phyloP scores from a whole-genome alignment of 2,113 vertebrate species.

The Psittacus erithacus region DNA sequence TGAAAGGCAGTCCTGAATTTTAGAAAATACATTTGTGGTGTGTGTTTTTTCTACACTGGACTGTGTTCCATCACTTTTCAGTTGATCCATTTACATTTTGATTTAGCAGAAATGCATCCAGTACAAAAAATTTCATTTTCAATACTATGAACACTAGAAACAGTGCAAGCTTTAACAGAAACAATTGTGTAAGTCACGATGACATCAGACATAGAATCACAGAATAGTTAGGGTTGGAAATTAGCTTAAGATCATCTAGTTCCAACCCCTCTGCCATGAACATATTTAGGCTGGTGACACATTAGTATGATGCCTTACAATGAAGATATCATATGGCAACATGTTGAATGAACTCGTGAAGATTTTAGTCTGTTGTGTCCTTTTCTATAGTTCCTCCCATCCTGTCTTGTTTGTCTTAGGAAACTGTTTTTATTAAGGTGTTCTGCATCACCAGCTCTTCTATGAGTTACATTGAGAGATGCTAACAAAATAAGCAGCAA shows the following conservation, averaged over 20 bases:
- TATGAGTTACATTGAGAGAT: background rate
- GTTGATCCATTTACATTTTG: background rate
- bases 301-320: background rate
- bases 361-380: background rate
- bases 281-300: background rate
- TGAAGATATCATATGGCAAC: background rate
- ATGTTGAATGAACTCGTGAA: background rate
- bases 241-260: background rate
- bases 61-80: background rate
- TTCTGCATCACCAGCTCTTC: background rate
- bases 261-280: background rate
- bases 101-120: background rate
- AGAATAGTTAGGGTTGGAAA: background rate
- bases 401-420: background rate
- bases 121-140: background rate
- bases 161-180: background rate
- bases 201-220: background rate
- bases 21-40: background rate
- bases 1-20: background rate
- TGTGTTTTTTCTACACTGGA: background rate
- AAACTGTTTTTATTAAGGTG: background rate
- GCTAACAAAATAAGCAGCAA: slow-evolving; percentile 6
- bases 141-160: background rate
- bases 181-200: background rate
- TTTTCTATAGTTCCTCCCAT: background rate